These are phyloP conservation scores for Eubucco bourcierii DNA, from an alignment of 2,113 vertebrate species.

Conservation along the genomic window DNA sequence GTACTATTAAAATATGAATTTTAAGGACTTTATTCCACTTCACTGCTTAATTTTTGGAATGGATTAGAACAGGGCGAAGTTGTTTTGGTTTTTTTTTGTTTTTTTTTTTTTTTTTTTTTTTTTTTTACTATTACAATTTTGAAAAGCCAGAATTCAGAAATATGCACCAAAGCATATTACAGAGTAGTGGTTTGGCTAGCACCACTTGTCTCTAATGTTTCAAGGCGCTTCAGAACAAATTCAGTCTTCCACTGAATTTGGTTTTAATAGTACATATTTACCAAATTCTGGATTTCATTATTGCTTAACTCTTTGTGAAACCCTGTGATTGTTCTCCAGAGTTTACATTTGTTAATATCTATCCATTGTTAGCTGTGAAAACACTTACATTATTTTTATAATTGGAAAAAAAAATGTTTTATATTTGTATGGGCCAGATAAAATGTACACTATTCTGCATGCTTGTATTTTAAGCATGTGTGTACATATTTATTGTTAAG, in stretches of 20 bases:
- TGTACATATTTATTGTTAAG: background rate
- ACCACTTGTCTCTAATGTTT: background rate
- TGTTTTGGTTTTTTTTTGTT: too few relatives aligned
- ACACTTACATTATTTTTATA: background rate
- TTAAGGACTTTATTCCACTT: background rate
- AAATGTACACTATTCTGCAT: background rate
- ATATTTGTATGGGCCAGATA: background rate
- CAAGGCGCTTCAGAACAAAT: background rate
- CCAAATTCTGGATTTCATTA: conserved; percentile 17
- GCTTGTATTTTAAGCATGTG: background rate
- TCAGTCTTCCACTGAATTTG: background rate
- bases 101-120: too few relatives aligned
- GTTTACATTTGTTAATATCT: conserved; percentile 29
- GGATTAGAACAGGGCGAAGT: background rate
- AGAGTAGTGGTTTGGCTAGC: background rate
- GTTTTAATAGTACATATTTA: conserved; percentile 31
- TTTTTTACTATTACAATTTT: background rate
- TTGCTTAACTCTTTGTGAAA: conserved; percentile 5
- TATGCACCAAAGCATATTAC: background rate
- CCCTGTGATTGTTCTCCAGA: background rate
- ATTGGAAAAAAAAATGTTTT: background rate
- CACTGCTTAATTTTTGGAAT: background rate
- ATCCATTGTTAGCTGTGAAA: conserved; percentile 34
- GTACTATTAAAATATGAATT: background rate
- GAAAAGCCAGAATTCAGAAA: background rate